These are phyloP conservation scores for Leptopilina boulardi DNA, from an alignment of 1,140 invertebrate species.

Conservation along the genomic window DNA sequence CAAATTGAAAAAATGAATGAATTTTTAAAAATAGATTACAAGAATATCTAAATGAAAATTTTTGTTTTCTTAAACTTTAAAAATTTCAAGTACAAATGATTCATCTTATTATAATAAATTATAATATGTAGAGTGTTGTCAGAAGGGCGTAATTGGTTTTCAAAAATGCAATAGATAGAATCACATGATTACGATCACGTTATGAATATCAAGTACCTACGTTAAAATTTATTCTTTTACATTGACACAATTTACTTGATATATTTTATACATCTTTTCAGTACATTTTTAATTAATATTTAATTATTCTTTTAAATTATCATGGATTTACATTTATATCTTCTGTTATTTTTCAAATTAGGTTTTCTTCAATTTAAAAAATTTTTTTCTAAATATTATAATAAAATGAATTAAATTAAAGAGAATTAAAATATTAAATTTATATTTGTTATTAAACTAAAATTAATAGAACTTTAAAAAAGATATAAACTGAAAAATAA, in stretches of 20 bases:
- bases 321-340: neutral
- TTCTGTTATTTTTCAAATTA: neutral
- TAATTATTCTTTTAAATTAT: too few relatives aligned
- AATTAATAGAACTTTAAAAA: too few relatives aligned
- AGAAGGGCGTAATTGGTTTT: constrained; percentile 28
- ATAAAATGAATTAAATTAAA: too few relatives aligned
- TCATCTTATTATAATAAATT: constrained; percentile 21
- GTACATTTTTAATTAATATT: neutral
- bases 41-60: neutral
- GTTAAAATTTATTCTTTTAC: constrained; percentile 24
- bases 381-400: too few relatives aligned
- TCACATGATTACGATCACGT: neutral
- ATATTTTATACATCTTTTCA: neutral
- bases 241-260: constrained; percentile 18
- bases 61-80: neutral
- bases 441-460: too few relatives aligned
- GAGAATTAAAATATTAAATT: too few relatives aligned
- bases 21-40: too few relatives aligned
- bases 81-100: neutral
- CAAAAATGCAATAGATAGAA: constrained; percentile 9
- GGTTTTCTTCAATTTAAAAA: too few relatives aligned
- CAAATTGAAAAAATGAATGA: too few relatives aligned
- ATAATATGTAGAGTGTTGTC: neutral
- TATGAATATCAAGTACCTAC: constrained; percentile 6
- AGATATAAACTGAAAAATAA: too few relatives aligned